These are phyloP conservation scores for Natrix natrix DNA, from an alignment of 2,797 vertebrate species.

Conservation along the genomic window DNA sequence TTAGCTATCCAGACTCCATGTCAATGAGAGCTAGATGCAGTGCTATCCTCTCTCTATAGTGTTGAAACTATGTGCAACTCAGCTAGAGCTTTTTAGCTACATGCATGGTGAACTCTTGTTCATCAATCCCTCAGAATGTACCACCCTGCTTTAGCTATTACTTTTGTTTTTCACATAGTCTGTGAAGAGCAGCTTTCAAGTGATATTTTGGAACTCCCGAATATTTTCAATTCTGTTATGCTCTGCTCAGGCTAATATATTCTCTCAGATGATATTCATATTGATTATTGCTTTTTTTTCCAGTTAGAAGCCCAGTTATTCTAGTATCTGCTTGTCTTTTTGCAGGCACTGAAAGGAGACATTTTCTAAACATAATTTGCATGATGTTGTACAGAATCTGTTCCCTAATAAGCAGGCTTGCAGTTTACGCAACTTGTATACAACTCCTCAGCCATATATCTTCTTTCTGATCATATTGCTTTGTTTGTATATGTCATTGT, in stretches of 20 bases:
- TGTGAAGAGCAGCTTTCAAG: neutral
- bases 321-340: neutral
- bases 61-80: neutral
- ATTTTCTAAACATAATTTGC: neutral
- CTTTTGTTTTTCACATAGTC: neutral
- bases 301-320: neutral
- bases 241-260: neutral
- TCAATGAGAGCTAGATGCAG: neutral
- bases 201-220: neutral
- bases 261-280: neutral
- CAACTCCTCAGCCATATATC: neutral
- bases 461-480: neutral
- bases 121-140: neutral
- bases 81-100: neutral
- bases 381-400: neutral
- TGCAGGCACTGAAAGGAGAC: neutral
- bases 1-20: neutral
- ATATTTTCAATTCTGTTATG: neutral
- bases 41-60: neutral
- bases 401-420: neutral
- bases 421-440: neutral
- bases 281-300: neutral
- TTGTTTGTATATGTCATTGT: neutral
- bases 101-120: neutral
- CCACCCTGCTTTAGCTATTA: neutral